Evolutionary conservation across 2,888 invertebrate species (phyloP).

Genomic region (Nephrotoma guestfalica): DNA sequence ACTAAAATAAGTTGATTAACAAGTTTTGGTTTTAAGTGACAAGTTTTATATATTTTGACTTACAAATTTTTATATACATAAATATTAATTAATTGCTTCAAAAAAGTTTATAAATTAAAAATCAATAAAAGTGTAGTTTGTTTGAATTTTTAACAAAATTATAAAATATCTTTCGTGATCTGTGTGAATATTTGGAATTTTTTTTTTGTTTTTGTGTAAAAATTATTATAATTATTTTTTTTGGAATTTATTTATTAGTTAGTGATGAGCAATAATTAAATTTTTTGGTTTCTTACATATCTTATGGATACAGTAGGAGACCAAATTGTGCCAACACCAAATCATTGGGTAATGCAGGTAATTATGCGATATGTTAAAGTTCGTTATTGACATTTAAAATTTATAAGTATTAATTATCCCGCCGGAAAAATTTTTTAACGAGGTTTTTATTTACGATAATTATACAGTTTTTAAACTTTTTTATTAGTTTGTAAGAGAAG

Average conservation of each 20-base stretch:
- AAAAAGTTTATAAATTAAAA: background rate
- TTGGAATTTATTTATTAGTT: background rate
- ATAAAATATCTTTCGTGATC: background rate
- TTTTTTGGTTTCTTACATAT: background rate
- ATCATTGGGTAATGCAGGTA: slow-evolving; percentile 36
- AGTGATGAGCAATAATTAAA: background rate
- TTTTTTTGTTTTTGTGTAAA: background rate
- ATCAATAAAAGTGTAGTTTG: background rate
- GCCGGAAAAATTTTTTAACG: background rate
- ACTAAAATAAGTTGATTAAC: background rate
- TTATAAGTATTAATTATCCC: background rate
- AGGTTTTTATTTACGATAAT: background rate
- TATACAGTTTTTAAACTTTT: background rate
- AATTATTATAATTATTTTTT: background rate
- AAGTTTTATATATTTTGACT: background rate
- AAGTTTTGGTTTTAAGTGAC: background rate
- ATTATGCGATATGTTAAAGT: background rate
- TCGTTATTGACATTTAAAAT: background rate
- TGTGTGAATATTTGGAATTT: too few relatives aligned
- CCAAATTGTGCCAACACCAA: slow-evolving; percentile 33
- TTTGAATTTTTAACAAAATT: background rate
- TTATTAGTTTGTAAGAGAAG: too few relatives aligned
- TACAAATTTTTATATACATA: background rate
- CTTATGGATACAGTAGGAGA: slow-evolving; percentile 34
- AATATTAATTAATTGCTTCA: background rate